Evolutionary conservation across 2,797 vertebrate species (phyloP), one percentile per base, ranked within the genome.

Genomic region (Silurus lanzhouensis): DNA sequence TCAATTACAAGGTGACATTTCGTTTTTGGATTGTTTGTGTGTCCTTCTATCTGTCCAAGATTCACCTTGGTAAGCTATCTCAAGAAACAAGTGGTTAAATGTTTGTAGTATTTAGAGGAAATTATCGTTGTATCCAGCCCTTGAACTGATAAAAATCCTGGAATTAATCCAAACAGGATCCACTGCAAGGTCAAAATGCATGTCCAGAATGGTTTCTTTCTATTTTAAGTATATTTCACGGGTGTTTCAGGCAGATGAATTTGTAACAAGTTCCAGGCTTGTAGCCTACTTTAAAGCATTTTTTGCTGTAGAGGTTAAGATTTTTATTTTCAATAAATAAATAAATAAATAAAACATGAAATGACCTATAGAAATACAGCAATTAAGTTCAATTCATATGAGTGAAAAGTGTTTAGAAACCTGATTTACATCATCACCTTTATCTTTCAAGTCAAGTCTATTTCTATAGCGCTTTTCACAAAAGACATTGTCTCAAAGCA

Each of bases 1-100:
- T 77, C 27, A 55, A 77, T 52, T 9, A 38, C 27, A 31, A 77
- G 19, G 75, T 77, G 75, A 55, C 17, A 77, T 22, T 77, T 58
- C 57, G 27, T 60, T 55, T 25, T 38, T 6, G 8, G 25, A 31
- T 77, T 31, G 27, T 31, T n/a, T 22, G 48, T 48, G 71, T 1
- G 6, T 25, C 46, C n/a, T 38, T 38, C 38, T 38, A 38, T 8
- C 57, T 58, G 12, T 57, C n/a, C 27, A 60, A 60, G 48, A 17
- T 25, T 52, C 22, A n/a, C 19, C 5, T n/a, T 52, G 48, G 46
- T 22, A 13, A 0, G 1, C 8, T 52, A 72, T 25, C n/a, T 75
- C 25, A 76, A 31, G 25, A 31, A 19, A 19, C 52, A 4, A 58
- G 8, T 31, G 15, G 25, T 57, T 76, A 25, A 55, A 75, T 55